Evolutionary conservation across 1,140 invertebrate genomes (phyloP).

Genomic region (Hylyphantes graminicola): DNA sequence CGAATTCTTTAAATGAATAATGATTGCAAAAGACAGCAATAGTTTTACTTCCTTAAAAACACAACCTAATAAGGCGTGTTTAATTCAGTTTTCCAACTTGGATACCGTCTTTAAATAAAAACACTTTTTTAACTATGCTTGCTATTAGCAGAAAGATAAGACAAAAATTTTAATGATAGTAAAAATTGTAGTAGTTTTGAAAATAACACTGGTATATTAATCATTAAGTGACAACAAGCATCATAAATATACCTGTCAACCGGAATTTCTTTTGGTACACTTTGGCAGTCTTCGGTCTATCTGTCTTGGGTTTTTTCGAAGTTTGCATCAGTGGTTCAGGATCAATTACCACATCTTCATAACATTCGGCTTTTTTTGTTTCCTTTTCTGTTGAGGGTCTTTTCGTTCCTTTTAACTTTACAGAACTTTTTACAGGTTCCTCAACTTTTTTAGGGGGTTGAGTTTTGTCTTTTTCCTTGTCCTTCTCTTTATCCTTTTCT

Average conservation of each 20-base stretch:
- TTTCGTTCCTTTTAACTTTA: conserved; percentile 38
- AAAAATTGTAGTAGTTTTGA: too few species aligned
- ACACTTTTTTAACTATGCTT: too few species aligned
- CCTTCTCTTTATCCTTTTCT: conserved; percentile 67
- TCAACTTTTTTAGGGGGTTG: not conserved
- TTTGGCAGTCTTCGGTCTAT: conserved; percentile 85
- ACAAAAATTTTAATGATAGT: too few species aligned
- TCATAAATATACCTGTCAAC: conserved; percentile 73
- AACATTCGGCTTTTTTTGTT: conserved; percentile 32
- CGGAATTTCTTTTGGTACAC: conserved; percentile 88
- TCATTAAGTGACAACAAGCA: too few species aligned
- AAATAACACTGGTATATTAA: too few species aligned
- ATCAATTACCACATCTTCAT: conserved; percentile 58
- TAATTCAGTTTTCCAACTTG: too few species aligned
- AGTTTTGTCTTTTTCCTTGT: not conserved
- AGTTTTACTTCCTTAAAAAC: too few species aligned
- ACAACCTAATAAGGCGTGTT: too few species aligned
- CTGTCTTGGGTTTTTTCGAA: conserved; percentile 62
- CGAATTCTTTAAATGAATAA: too few species aligned
- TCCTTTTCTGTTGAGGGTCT: conserved; percentile 47
- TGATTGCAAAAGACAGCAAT: too few species aligned
- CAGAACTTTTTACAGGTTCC: conserved; percentile 25
- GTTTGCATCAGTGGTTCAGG: conserved; percentile 50
- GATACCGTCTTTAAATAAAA: too few species aligned
- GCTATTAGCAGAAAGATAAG: too few species aligned